A percentile compares a stretch with the other conserved stretches of the same genome.
Conservation (phyloP, 2,113 vertebrate species). For the Natator depressus region DNA sequence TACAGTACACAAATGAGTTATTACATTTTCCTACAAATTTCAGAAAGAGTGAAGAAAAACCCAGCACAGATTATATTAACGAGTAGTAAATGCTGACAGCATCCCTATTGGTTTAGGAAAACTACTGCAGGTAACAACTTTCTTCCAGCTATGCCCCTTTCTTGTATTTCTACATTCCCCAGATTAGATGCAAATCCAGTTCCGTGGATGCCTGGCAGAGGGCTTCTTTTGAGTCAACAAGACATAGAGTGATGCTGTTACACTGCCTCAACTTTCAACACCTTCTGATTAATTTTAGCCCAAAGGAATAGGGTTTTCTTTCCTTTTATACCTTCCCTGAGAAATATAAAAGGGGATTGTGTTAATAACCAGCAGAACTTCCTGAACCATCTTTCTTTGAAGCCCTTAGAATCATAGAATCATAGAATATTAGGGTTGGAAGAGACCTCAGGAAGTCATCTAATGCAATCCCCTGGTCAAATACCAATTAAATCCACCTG, state of each 20-base stretch:
- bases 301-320: background rate
- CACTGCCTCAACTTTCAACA: background rate
- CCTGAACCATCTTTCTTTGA: background rate
- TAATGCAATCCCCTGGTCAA: too few relatives aligned
- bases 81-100: background rate
- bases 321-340: background rate
- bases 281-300: background rate
- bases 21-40: background rate
- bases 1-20: background rate
- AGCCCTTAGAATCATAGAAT: background rate
- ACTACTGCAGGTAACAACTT: background rate
- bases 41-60: background rate
- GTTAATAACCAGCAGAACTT: background rate
- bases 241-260: background rate
- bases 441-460: too few relatives aligned
- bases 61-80: background rate
- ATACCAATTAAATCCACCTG: background rate
- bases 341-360: background rate
- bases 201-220: background rate
- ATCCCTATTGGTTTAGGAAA: background rate
- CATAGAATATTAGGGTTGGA: too few relatives aligned
- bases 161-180: background rate
- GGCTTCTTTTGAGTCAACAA: background rate
- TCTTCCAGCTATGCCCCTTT: background rate
- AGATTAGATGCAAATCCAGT: background rate